These are phyloP conservation scores for Saturnia pavonia DNA, from an alignment of 2,888 invertebrate genomes.

Conservation along the genomic window DNA sequence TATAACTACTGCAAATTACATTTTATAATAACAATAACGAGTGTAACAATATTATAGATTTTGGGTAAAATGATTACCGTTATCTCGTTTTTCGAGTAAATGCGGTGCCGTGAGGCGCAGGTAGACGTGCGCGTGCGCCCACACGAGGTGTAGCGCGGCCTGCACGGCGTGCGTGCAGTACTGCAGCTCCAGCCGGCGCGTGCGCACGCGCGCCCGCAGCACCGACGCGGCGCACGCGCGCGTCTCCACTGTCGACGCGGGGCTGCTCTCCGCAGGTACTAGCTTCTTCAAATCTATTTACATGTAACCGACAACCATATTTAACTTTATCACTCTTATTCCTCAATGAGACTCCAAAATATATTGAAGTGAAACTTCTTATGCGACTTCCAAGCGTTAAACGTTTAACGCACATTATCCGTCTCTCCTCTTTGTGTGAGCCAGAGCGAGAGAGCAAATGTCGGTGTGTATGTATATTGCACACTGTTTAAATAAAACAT, in stretches of 20 bases:
- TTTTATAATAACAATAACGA: no score
- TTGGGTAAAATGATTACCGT: neutral
- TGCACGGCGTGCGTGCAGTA: conserved; percentile 86
- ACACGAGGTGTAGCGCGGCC: conserved; percentile 87
- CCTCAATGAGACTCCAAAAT: no score
- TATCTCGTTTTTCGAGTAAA: neutral
- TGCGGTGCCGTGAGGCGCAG: conserved; percentile 83
- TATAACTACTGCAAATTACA: no score
- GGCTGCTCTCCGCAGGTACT: conserved; percentile 41
- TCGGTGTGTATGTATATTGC: no score
- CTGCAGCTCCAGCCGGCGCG: conserved; percentile 79
- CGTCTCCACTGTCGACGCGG: conserved; percentile 45
- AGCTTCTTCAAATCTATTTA: conserved; percentile 81
- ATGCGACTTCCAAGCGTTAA: no score
- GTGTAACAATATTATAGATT: no score
- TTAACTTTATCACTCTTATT: no score
- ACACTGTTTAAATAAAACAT: no score
- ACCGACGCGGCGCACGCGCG: conserved; percentile 42
- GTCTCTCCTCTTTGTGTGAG: no score
- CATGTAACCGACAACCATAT: neutral
- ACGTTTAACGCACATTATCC: no score
- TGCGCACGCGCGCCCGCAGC: conserved; percentile 41
- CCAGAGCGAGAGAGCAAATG: no score
- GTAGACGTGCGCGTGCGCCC: conserved; percentile 89
- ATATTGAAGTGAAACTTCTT: no score